Percentiles rank a stretch among this genome's conserved stretches.
These are phyloP conservation scores for Esperia sulphurella DNA, from an alignment of 2,888 invertebrate species.

Conservation along the genomic window DNA sequence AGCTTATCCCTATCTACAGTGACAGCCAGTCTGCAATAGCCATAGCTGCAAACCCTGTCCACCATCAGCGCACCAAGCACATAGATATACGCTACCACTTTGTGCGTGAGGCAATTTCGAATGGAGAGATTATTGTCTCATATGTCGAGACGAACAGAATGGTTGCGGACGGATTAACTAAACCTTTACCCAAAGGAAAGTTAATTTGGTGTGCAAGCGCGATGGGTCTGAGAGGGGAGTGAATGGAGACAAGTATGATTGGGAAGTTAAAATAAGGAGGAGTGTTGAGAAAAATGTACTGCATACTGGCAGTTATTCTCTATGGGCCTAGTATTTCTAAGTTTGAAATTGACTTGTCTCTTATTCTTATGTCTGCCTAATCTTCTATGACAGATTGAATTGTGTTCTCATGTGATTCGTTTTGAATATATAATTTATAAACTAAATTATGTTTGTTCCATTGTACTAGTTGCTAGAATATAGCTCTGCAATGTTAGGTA, in stretches of 20 bases:
- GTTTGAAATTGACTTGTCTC: too few relatives aligned
- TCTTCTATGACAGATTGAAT: too few relatives aligned
- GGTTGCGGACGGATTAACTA: constrained; percentile 6
- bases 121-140: constrained; percentile 1
- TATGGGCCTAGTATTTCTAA: too few relatives aligned
- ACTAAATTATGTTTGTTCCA: too few relatives aligned
- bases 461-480: too few relatives aligned
- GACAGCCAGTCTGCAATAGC: constrained; percentile 9
- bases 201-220: too few relatives aligned
- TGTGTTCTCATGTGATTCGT: too few relatives aligned
- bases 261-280: not conserved
- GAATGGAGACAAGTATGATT: not conserved
- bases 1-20: not conserved
- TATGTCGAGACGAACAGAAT: constrained; percentile 9
- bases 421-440: too few relatives aligned
- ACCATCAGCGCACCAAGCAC: constrained; percentile 11
- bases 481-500: too few relatives aligned
- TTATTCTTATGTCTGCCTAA: too few relatives aligned
- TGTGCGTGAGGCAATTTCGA: constrained; percentile 4
- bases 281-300: too few relatives aligned
- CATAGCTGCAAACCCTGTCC: constrained; percentile 8
- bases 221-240: not conserved
- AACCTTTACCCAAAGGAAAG: constrained; percentile 1
- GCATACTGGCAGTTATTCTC: too few relatives aligned
- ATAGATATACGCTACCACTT: constrained; percentile 11